Base-by-base conservation (phyloP, 64 coral and sea anemone genomes). In the Porites australiensis region DNA sequence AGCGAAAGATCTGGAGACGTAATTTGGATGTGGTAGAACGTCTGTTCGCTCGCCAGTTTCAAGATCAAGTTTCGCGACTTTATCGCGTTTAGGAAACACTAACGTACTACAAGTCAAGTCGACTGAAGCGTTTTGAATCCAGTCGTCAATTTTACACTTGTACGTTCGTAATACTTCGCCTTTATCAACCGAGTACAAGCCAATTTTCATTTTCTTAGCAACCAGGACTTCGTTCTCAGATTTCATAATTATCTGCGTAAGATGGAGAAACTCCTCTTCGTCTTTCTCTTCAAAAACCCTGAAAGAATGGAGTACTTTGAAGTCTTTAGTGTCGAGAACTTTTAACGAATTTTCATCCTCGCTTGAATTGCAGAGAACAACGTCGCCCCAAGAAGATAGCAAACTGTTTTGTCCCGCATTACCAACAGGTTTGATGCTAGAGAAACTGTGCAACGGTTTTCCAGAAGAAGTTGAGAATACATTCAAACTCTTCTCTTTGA, bases 161-260 rank as follows among this genome's bases (percentile, higher is more conserved):
- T 75, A 70, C 8, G 65, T 96, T 62, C 71, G 86, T 22, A 96
- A 70, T 54, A 84, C 52, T 19, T 54, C 55, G 64, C 92, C 95
- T 8, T 77, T 70, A 23, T 87, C 84, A 0, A 96, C 69, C 46
- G 88, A 64, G 49, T 94, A 96, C 55, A 96, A 53, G 15, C 94
- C 95, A 68, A 96, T 85, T 44, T 88, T 90, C 88, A 94, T 90
- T 63, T 96, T 96, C 87, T 96, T 96, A 13, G 92, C 95, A 47
- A 96, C 92, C 13, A 96, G 58, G 16, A 96, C 87, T 68, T 96
- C 91, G 8, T 68, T 59, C 63, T 90, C 75, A 45, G 79, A 80
- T 80, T 70, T 90, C 95, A 96, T 93, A 7, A 80, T n/a, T 67
- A 96, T 82, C 55, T 96, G 84, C 6, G 95, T 96, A 20, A 96